phyloP scores from a whole-genome alignment of 2,113 vertebrate genomes.

The Echinops telfairi region DNA sequence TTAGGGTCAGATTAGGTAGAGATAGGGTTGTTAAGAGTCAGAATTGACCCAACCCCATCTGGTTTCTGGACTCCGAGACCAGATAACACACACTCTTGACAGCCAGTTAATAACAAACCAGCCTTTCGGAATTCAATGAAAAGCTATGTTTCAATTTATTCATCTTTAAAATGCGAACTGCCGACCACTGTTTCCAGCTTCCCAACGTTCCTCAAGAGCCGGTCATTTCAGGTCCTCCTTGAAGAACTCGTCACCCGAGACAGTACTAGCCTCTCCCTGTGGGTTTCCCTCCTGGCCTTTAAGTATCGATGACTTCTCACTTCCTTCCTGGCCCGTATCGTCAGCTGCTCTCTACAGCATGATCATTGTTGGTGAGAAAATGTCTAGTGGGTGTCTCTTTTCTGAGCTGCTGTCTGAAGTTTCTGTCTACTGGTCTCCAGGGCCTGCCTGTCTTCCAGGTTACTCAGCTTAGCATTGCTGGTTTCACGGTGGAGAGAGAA shows the following conservation, averaged over 20 bases:
- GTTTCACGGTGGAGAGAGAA: background rate
- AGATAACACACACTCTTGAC: background rate
- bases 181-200: background rate
- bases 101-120: background rate
- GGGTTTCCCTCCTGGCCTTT: background rate
- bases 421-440: background rate
- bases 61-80: background rate
- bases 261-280: background rate
- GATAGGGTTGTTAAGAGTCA: background rate
- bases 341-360: background rate
- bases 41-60: background rate
- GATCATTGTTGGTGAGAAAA: background rate
- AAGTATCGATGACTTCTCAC: background rate
- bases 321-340: background rate
- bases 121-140: background rate
- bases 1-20: background rate
- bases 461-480: background rate
- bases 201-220: constrained; percentile 1
- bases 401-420: background rate
- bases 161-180: background rate
- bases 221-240: background rate
- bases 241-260: background rate
- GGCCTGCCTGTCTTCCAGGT: background rate
- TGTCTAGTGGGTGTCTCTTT: background rate
- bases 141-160: constrained; percentile 48